These are phyloP conservation scores for Magallana gigas DNA, from an alignment of 1,140 invertebrate genomes.

Conservation along the genomic window DNA sequence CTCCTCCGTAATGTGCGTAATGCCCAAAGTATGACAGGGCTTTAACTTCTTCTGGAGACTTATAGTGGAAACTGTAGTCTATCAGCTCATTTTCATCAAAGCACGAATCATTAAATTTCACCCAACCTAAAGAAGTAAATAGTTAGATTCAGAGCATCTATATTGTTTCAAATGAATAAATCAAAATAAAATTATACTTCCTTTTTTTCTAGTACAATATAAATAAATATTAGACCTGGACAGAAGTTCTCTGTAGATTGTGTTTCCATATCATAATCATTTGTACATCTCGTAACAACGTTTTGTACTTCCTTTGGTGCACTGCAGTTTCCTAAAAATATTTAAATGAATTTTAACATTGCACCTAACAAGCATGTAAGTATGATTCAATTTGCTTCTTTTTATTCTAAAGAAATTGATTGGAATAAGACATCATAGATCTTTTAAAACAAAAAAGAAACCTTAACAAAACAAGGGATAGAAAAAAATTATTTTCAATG, in stretches of 20 bases:
- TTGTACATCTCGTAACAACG: neutral
- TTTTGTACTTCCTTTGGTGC: neutral
- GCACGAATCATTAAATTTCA: slow-evolving; percentile 45
- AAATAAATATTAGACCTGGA: neutral
- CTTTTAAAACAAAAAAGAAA: no score
- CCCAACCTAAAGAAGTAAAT: slow-evolving; percentile 42
- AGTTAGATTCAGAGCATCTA: neutral
- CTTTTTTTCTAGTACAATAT: neutral
- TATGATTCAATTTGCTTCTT: no score
- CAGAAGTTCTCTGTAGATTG: neutral
- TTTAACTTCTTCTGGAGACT: neutral
- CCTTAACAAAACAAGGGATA: no score
- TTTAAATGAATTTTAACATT: neutral
- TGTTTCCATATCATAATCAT: neutral
- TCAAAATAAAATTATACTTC: neutral
- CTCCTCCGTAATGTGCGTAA: slow-evolving; percentile 41
- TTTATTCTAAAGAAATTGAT: no score
- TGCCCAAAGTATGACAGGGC: slow-evolving; percentile 35
- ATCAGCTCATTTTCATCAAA: slow-evolving; percentile 53
- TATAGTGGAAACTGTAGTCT: slow-evolving; percentile 50
- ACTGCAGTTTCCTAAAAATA: neutral
- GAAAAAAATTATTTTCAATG: no score
- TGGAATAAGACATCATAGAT: no score
- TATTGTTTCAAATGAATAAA: neutral
- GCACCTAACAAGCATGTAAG: no score